Conservation (phyloP, 2,888 invertebrate species). For the Caenorhabditis sp. region DNA sequence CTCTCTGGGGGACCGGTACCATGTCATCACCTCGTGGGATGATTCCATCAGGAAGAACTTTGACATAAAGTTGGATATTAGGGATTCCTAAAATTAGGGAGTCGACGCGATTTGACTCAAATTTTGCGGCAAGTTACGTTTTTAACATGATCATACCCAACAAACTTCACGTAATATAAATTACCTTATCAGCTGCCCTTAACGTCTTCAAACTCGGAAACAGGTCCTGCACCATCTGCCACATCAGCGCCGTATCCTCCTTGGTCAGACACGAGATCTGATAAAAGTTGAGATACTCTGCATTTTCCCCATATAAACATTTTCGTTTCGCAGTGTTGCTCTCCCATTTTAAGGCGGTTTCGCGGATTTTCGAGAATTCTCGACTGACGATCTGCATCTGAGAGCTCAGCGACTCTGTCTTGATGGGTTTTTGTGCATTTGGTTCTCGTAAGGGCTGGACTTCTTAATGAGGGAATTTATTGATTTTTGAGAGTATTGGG, state of each 20-base stretch:
- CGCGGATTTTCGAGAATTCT: not conserved
- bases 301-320: slow-evolving; percentile 19
- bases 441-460: slow-evolving; percentile 34
- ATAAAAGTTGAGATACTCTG: slow-evolving; percentile 16
- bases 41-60: slow-evolving; percentile 15
- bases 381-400: not conserved
- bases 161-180: too few relatives aligned
- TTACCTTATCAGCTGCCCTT: not conserved
- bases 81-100: not conserved
- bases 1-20: not conserved
- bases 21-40: not conserved
- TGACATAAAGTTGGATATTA: slow-evolving; percentile 15
- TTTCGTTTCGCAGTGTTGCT: not conserved
- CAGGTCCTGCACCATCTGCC: slow-evolving; percentile 1
- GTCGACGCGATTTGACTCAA: too few relatives aligned
- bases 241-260: slow-evolving; percentile 12
- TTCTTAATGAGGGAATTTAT: not conserved
- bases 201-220: not conserved
- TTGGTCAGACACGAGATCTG: slow-evolving; percentile 15
- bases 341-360: not conserved
- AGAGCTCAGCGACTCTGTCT: too few relatives aligned
- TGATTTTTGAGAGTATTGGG: not conserved
- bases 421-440: not conserved
- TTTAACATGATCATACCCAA: too few relatives aligned
- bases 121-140: too few relatives aligned